phyloP scores from a whole-genome alignment of 2,888 invertebrate genomes.

The Himalopsyche japonica region DNA sequence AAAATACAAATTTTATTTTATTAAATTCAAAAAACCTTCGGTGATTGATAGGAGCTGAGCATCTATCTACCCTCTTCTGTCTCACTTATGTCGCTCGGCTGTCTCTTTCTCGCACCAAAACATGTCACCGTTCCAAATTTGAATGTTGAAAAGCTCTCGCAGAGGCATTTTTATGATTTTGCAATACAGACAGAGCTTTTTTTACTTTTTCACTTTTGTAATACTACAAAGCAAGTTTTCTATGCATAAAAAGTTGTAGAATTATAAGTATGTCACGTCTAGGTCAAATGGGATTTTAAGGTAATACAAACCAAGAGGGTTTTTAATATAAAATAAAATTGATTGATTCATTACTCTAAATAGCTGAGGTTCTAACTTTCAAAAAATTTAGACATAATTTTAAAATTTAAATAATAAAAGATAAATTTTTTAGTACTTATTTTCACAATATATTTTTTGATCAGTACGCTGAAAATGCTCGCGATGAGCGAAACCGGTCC shows the following conservation, averaged over 20 bases:
- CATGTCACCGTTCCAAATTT: conserved; percentile 1
- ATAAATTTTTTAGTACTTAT: too few species aligned
- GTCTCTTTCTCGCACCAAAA: not conserved
- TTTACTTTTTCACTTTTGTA: not conserved
- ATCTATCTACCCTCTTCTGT: not conserved
- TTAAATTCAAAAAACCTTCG: conserved; percentile 63
- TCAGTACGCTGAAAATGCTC: too few species aligned
- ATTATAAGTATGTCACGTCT: too few species aligned
- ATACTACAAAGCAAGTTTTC: not conserved
- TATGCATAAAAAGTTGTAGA: not conserved
- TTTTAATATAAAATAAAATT: too few species aligned
- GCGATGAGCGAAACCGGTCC: too few species aligned
- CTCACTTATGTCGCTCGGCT: not conserved
- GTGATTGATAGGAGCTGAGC: conserved; percentile 59
- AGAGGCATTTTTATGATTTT: not conserved
- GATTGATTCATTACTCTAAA: too few species aligned
- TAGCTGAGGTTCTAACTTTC: too few species aligned
- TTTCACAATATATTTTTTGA: too few species aligned
- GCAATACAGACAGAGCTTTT: not conserved
- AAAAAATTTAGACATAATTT: too few species aligned
- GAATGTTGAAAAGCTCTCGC: not conserved
- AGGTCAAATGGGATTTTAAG: too few species aligned
- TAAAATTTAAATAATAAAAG: too few species aligned
- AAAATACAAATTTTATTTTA: conserved; percentile 65
- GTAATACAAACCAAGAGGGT: too few species aligned